Percentiles rank a stretch among this genome's conserved stretches.
Conservation (phyloP, 2,888 invertebrate genomes). For the Helicoverpa assulta region DNA sequence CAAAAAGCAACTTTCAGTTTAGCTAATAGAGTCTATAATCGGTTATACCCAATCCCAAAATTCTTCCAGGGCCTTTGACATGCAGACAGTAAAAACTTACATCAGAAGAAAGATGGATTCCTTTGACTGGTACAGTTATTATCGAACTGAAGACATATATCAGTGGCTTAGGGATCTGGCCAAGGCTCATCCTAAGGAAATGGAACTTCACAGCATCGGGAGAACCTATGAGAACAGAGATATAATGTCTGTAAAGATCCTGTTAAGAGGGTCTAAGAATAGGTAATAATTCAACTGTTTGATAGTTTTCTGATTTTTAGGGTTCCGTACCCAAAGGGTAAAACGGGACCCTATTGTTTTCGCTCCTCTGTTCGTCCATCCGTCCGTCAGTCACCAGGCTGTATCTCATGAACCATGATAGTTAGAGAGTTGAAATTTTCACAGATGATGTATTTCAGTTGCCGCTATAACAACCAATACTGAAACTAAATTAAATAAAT, state of each 20-base stretch:
- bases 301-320: too few relatives aligned
- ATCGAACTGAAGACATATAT: slow-evolving; percentile 90
- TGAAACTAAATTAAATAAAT: too few relatives aligned
- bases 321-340: too few relatives aligned
- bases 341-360: too few relatives aligned
- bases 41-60: neutral
- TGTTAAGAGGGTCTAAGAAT: slow-evolving; percentile 46
- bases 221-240: slow-evolving; percentile 78
- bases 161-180: slow-evolving; percentile 89
- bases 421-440: too few relatives aligned
- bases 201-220: slow-evolving; percentile 80
- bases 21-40: neutral
- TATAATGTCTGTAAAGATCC: slow-evolving; percentile 73
- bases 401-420: too few relatives aligned
- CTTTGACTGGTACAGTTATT: slow-evolving; percentile 90
- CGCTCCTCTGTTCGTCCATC: too few relatives aligned
- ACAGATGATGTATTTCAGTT: too few relatives aligned
- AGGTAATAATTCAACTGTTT: slow-evolving; percentile 42
- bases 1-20: neutral
- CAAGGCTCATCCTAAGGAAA: slow-evolving; percentile 77
- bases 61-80: slow-evolving; percentile 75
- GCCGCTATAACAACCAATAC: too few relatives aligned
- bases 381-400: too few relatives aligned
- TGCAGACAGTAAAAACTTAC: slow-evolving; percentile 78
- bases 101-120: slow-evolving; percentile 76